These are phyloP conservation scores for Theocolax elegans DNA, from an alignment of 1,140 invertebrate species.

Conservation along the genomic window DNA sequence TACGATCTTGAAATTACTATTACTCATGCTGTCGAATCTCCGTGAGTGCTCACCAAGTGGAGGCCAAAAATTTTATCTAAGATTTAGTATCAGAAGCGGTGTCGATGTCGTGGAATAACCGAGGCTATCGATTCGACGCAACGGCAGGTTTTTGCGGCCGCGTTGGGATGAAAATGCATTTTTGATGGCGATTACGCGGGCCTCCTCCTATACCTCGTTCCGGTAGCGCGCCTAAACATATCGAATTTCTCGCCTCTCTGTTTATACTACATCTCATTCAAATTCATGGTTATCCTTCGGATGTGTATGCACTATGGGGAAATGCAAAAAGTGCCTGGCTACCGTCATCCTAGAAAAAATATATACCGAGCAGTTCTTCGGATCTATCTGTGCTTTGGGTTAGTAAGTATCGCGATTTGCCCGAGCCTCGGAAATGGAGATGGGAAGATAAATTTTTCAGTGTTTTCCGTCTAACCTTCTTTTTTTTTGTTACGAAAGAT, in stretches of 20 bases:
- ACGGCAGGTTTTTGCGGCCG: background rate
- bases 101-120: conserved; percentile 10
- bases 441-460: too few relatives aligned
- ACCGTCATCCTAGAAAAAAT: background rate
- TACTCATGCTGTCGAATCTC: conserved; percentile 4
- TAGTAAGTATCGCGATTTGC: background rate
- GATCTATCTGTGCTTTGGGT: background rate
- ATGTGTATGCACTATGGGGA: background rate
- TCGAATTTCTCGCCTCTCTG: background rate
- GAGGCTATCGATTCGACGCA: background rate
- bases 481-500: too few relatives aligned
- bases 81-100: conserved; percentile 7
- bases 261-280: background rate
- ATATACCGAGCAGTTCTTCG: background rate
- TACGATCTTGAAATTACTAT: background rate
- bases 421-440: background rate
- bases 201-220: background rate
- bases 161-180: conserved; percentile 16
- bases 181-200: conserved; percentile 13
- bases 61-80: conserved; percentile 20
- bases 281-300: conserved; percentile 7
- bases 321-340: background rate
- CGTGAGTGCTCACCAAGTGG: background rate
- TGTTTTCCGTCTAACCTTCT: too few relatives aligned
- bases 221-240: background rate